Conservation (phyloP, 2,888 invertebrate genomes). For the Suillia variegata region DNA sequence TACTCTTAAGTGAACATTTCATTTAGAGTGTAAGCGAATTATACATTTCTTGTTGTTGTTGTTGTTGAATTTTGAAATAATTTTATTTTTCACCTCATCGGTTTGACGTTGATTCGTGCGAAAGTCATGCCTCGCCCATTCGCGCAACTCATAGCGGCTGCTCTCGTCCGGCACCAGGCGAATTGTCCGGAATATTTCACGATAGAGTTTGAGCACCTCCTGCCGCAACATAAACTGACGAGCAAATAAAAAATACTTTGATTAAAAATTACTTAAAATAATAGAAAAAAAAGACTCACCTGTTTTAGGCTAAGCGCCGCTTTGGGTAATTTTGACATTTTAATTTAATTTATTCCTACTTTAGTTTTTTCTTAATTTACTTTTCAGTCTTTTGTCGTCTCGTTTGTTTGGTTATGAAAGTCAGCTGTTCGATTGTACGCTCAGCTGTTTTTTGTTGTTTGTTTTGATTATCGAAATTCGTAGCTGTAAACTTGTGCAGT, state of each 20-base stretch:
- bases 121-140: constrained; percentile 79
- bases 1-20: no score
- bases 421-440: no score
- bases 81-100: constrained; percentile 66
- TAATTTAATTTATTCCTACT: background rate
- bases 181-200: constrained; percentile 73
- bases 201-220: constrained; percentile 78
- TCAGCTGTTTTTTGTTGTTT: no score
- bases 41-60: background rate
- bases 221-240: constrained; percentile 82
- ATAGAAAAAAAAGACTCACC: no score
- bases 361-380: background rate
- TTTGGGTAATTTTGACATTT: constrained; percentile 60
- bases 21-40: no score
- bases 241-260: background rate
- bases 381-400: background rate
- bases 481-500: no score
- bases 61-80: no score
- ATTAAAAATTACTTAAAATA: background rate
- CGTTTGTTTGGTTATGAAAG: background rate
- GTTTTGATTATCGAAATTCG: background rate
- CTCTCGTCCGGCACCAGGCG: constrained; percentile 69
- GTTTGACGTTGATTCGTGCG: constrained; percentile 71
- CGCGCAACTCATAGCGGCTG: constrained; percentile 69
- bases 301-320: constrained; percentile 67